Base-by-base conservation (phyloP, 2,797 vertebrate species). In the Darevskia nairensis region DNA sequence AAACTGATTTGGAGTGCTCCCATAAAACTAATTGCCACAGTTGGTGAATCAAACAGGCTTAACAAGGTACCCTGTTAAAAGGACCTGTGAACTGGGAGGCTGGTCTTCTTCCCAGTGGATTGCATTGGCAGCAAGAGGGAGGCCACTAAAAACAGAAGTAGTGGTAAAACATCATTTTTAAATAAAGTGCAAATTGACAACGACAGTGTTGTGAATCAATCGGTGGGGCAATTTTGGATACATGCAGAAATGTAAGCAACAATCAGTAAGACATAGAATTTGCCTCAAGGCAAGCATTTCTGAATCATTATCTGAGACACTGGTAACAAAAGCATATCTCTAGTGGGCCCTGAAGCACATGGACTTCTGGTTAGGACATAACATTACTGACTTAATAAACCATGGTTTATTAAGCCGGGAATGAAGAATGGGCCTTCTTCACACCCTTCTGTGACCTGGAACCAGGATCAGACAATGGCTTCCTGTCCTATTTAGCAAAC, bases 11-110 rank as follows among this genome's bases (percentile, higher is more conserved):
- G 77, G 83, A 83, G 15, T 32, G 74, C 13, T 46, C 86, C 76
- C 55, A 84, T 82, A 89, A 92, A 92, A 89, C 35, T 32, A 91
- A 41, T 77, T 87, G 79, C 41, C 80, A 81, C 41, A 84, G 76
- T 27, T 10, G 29, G 77, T 61, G 50, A 85, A 89, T 50, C n/a
- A 88, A 85, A 61, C 13, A 41, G 80, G 84, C 17, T 41, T 78
- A 90, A 74, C 59, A 88, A 88, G 15, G 11, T 44, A 1, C 86
- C 44, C 46, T 25, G 6, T 27, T 66, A 44, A 32, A 61, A 79
- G 50, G 32, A 11, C 10, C n/a, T 84, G 83, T 86, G 74, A 6
- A 61, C 13, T 7, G 75, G 29, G 39, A 29, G 88, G 44, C 39
- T 71, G 61, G 9, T 81, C 39, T n/a, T 74, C 2, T 41, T 74